A percentile compares a stretch with the other conserved stretches of the same genome.
These are phyloP conservation scores for Forbesichthys agassizii DNA, from an alignment of 2,113 vertebrate species.

Conservation along the genomic window DNA sequence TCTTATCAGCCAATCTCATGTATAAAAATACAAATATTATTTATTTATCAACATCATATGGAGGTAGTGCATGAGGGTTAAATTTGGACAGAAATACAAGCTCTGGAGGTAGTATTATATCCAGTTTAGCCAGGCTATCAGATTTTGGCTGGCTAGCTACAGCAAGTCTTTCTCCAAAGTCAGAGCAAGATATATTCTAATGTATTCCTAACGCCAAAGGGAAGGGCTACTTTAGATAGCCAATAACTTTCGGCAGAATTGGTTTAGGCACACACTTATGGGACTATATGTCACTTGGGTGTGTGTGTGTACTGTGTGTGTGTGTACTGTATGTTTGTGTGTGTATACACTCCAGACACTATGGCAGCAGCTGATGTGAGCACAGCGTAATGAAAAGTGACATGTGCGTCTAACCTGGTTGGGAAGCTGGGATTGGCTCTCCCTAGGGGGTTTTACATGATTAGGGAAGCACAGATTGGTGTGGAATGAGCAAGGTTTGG, in stretches of 20 bases:
- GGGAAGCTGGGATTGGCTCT: constrained; percentile 65
- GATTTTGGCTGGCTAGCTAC: neutral
- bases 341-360: constrained; percentile 2
- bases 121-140: neutral
- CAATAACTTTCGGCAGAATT: constrained; percentile 44
- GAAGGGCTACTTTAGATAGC: constrained; percentile 7
- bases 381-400: constrained; percentile 74
- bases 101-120: no score
- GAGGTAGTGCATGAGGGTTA: no score
- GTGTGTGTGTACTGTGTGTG: constrained; percentile 1
- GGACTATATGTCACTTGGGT: neutral
- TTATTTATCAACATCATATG: no score
- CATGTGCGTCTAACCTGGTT: constrained; percentile 79
- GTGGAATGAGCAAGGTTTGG: constrained; percentile 30
- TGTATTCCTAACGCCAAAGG: constrained; percentile 1
- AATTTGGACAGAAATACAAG: no score
- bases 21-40: no score
- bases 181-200: neutral
- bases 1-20: no score
- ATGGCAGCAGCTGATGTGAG: constrained; percentile 67
- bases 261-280: constrained; percentile 25
- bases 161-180: neutral
- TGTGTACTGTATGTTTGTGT: constrained; percentile 16
- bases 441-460: constrained; percentile 49
- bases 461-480: constrained; percentile 14